These are phyloP conservation scores for Furnarius figulus DNA, from an alignment of 2,113 vertebrate genomes.

Conservation along the genomic window DNA sequence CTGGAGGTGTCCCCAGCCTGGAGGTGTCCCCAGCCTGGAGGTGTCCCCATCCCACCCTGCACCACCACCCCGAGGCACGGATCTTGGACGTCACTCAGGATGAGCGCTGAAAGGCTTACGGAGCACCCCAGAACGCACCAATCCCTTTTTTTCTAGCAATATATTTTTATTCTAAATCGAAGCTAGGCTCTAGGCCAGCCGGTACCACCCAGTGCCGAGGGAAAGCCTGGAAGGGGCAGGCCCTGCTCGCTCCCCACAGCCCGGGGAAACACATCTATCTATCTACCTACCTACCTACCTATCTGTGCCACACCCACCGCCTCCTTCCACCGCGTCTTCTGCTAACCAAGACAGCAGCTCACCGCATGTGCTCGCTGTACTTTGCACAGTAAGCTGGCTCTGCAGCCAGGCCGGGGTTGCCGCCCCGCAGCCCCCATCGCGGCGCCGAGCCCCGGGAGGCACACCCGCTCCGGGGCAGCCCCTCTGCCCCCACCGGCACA, in stretches of 20 bases:
- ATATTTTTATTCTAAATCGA: background rate
- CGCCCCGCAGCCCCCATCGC: background rate
- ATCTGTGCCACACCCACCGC: background rate
- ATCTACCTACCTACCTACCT: no score
- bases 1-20: no score
- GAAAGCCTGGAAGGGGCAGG: background rate
- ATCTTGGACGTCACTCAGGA: background rate
- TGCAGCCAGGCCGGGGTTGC: background rate
- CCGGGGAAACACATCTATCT: rapidly evolving
- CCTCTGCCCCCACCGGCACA: no score
- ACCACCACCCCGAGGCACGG: background rate
- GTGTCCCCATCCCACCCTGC: no score
- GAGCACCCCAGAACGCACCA: background rate
- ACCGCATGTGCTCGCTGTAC: background rate
- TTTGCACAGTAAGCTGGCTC: background rate
- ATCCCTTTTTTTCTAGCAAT: no score
- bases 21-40: no score
- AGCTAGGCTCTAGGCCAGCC: background rate
- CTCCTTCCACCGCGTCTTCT: background rate
- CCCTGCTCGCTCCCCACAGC: background rate
- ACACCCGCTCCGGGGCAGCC: rapidly evolving
- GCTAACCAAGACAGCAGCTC: background rate
- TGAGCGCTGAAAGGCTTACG: background rate
- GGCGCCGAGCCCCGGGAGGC: no score
- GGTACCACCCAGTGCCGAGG: rapidly evolving